Percentiles rank a stretch among this genome's conserved stretches.
Evolutionary conservation across 2,113 vertebrate species (phyloP).

Genomic region (Cottus gobio): DNA sequence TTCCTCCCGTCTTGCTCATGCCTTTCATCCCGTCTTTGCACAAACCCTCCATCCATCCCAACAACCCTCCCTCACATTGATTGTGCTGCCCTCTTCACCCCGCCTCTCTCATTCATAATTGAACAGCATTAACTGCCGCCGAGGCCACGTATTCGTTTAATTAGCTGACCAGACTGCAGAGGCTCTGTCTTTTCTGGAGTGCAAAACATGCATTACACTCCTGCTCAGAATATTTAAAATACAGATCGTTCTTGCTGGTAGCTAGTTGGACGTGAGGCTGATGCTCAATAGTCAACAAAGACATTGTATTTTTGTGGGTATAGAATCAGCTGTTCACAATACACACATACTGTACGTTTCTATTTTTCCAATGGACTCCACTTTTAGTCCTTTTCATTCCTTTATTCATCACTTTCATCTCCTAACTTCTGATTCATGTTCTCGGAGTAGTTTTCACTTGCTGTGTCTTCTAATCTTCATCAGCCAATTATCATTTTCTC

Average conservation of each 20-base stretch:
- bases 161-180: slow-evolving; percentile 69
- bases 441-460: neutral
- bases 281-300: no score
- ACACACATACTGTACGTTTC: neutral
- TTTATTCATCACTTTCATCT: neutral
- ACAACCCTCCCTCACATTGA: slow-evolving; percentile 54
- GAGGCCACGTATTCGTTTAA: slow-evolving; percentile 71
- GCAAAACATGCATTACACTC: slow-evolving; percentile 46
- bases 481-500: neutral
- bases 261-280: neutral
- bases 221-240: slow-evolving; percentile 35
- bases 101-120: slow-evolving; percentile 76
- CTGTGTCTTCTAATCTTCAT: neutral
- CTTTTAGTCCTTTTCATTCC: neutral
- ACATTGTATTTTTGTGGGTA: neutral
- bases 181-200: slow-evolving; percentile 40
- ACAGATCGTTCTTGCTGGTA: neutral
- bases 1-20: slow-evolving; percentile 6
- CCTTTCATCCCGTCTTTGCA: slow-evolving; percentile 25
- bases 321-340: neutral
- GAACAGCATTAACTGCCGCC: slow-evolving; percentile 75
- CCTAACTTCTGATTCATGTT: neutral
- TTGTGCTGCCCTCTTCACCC: slow-evolving; percentile 67
- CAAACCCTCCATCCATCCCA: slow-evolving; percentile 29
- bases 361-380: neutral